Evolutionary conservation across 2,113 vertebrate genomes (phyloP), one percentile per base, ranked within the genome.

Genomic region (Gila orcuttii): DNA sequence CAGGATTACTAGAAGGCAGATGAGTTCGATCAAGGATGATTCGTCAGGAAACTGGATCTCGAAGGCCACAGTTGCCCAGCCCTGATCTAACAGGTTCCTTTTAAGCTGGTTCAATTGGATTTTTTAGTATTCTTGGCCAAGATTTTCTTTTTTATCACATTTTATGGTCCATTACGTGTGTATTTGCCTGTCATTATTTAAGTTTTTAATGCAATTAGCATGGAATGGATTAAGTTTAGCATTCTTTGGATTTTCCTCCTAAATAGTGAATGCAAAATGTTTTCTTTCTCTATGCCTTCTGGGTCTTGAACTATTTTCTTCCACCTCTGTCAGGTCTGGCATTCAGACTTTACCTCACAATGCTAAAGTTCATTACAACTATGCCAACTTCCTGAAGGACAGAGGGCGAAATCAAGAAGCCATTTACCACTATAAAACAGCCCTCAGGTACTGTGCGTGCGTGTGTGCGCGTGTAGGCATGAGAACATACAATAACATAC

Each of bases 291-390:
- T 33, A 3, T 36, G 31, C 31, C 17, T 3, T 36, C 31, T 69
- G 66, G 7, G 3, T 71, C 19, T 33, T 39, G 10, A 68, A 50
- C 42, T n/a, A 19, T 79, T 62, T 19, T 23, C 23, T 60, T 80
- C 10, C 88, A 87, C 52, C 57, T 74, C 87, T 62, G 3, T 19
- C 91, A 99, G 98, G 91, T 99, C 98, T 87, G 98, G 98, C 74
- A 97, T 99, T 91, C 95, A 96, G 92, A 99, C 97, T 73, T 92
- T 99, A 89, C 98, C 98, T 85, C 97, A 98, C 92, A 99, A 99
- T 0, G 98, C 98, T 92, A 99, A 99, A 94, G 98, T 98, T 68
- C 98, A 99, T 91, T 99, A 99, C 94, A 99, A 99, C 95, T 99
- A 98, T 0, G 98, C 97, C 92, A 99, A 99, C 92, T 99, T 98